A percentile compares a stretch with the other conserved stretches of the same genome.
phyloP scores from a whole-genome alignment of 64 coral and sea anemone species.

The Stylophora pistillata region DNA sequence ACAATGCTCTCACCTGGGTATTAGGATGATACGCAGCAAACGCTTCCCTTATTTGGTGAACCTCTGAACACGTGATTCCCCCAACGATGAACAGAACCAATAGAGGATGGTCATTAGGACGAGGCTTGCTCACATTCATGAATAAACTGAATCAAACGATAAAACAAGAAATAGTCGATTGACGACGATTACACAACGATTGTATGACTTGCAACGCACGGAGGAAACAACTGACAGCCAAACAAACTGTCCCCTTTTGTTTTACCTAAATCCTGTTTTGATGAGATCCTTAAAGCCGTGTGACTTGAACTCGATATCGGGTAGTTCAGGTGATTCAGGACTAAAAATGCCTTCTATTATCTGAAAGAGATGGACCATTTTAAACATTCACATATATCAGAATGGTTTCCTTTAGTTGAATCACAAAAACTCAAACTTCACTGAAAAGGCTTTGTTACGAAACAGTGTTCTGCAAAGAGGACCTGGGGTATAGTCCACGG shows the following conservation, averaged over 20 bases:
- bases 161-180: slow-evolving; percentile 2
- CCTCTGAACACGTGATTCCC: slow-evolving; percentile 95
- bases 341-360: slow-evolving; percentile 82
- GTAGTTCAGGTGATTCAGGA: slow-evolving; percentile 75
- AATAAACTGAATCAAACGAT: slow-evolving; percentile 68
- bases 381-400: background rate
- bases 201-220: background rate
- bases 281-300: slow-evolving; percentile 92
- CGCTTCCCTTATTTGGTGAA: slow-evolving; percentile 84
- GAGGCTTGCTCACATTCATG: slow-evolving; percentile 97
- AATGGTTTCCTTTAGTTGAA: background rate
- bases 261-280: slow-evolving; percentile 97
- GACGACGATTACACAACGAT: background rate
- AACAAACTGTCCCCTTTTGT: background rate
- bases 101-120: slow-evolving; percentile 78
- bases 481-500: too few species aligned
- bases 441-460: background rate
- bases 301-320: slow-evolving; percentile 96
- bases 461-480: too few species aligned
- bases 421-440: background rate
- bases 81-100: slow-evolving; percentile 90
- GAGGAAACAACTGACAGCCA: background rate
- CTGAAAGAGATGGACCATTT: slow-evolving; percentile 24
- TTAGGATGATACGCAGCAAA: slow-evolving; percentile 72
- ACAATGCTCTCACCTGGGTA: slow-evolving; percentile 61